Evolutionary conservation across 2,797 vertebrate genomes (phyloP).

Genomic region (Platyrinchus mystaceus): DNA sequence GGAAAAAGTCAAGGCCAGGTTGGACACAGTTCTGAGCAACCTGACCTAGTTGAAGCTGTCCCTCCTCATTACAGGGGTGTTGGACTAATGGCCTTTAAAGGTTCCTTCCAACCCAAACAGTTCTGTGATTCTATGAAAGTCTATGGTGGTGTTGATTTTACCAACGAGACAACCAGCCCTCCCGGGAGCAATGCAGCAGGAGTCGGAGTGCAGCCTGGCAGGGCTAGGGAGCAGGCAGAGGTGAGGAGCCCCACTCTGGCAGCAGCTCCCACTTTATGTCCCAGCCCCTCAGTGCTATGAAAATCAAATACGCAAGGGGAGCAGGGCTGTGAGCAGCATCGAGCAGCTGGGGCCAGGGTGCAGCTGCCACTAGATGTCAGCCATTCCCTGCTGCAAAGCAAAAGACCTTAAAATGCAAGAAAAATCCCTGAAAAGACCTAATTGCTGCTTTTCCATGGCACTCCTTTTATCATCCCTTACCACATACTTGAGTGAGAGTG

Average conservation of each 20-base stretch:
- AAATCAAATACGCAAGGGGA: not conserved
- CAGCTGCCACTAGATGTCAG: conserved; percentile 71
- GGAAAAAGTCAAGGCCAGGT: not conserved
- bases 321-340: rapidly evolving
- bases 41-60: not conserved
- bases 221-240: rapidly evolving
- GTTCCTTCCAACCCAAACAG: not conserved
- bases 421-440: not conserved
- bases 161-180: not conserved
- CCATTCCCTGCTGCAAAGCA: conserved; percentile 17
- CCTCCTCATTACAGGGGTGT: not conserved
- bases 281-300: rapidly evolving
- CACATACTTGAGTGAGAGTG: not conserved
- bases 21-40: not conserved
- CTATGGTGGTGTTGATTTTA: rapidly evolving
- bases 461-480: not conserved
- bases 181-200: rapidly evolving
- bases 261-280: not conserved
- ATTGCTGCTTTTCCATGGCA: not conserved
- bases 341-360: not conserved
- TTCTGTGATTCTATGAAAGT: not conserved
- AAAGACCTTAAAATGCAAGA: not conserved
- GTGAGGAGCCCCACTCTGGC: not conserved
- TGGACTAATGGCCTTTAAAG: not conserved
- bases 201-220: rapidly evolving